Evolutionary conservation across 2,888 invertebrate genomes (phyloP).

Genomic region (Eurois occulta): DNA sequence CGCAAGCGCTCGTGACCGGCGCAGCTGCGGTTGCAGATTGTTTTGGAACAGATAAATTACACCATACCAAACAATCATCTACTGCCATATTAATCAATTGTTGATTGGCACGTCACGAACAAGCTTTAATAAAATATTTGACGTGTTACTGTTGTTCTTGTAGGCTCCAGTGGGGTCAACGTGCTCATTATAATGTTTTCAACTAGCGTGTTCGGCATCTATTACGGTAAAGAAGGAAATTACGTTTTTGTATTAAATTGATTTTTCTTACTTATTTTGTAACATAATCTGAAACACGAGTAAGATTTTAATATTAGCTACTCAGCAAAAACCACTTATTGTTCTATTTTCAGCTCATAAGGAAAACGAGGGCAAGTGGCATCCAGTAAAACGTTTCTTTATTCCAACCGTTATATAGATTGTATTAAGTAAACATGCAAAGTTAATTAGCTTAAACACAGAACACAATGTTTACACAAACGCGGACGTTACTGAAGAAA

Average conservation of each 20-base stretch:
- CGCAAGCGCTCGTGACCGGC: constrained; percentile 60
- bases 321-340: constrained; percentile 2
- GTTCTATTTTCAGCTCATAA: constrained; percentile 33
- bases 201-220: constrained; percentile 30
- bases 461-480: constrained; percentile 60
- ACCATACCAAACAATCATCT: constrained; percentile 64
- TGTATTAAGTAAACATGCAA: constrained; percentile 60
- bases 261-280: constrained; percentile 37
- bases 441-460: constrained; percentile 64
- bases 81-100: constrained; percentile 62
- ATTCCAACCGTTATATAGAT: constrained; percentile 32
- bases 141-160: neutral
- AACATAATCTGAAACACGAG: constrained; percentile 7
- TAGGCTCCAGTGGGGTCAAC: constrained; percentile 22
- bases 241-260: constrained; percentile 45
- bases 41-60: constrained; percentile 70
- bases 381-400: constrained; percentile 27
- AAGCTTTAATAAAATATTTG: constrained; percentile 29
- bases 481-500: constrained; percentile 57
- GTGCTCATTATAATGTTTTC: constrained; percentile 37
- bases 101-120: constrained; percentile 33
- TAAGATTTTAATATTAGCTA: constrained; percentile 19
- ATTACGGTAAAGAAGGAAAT: constrained; percentile 42
- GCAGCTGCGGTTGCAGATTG: constrained; percentile 71
- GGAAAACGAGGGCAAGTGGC: constrained; percentile 25